These are phyloP conservation scores for Aphaenogaster floridana DNA, from an alignment of 1,140 invertebrate species.

Conservation along the genomic window DNA sequence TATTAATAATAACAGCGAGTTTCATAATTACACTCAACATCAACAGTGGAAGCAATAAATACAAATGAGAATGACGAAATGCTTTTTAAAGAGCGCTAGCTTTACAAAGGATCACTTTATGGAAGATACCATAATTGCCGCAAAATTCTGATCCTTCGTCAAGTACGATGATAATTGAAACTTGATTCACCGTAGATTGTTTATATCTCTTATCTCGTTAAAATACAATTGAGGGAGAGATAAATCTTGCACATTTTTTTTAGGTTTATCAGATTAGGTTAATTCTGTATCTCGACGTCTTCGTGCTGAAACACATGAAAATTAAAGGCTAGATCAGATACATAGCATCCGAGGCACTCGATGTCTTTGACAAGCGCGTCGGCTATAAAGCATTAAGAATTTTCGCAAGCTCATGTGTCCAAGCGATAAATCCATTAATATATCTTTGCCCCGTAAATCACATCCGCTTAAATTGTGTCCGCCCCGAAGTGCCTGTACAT, in stretches of 20 bases:
- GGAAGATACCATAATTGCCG: constrained; percentile 38
- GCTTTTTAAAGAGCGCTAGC: constrained; percentile 49
- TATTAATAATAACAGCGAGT: constrained; percentile 78
- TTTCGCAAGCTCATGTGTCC: constrained; percentile 11
- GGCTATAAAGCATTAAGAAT: constrained; percentile 6
- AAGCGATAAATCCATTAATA: background rate
- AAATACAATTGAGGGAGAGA: constrained; percentile 71
- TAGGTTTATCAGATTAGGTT: constrained; percentile 62
- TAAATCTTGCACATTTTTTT: constrained; percentile 74
- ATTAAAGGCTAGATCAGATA: constrained; percentile 63
- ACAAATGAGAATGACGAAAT: constrained; percentile 71
- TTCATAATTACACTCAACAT: constrained; percentile 72
- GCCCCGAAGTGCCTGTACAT: constrained; percentile 35
- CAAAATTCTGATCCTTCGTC: constrained; percentile 44
- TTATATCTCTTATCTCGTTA: constrained; percentile 69
- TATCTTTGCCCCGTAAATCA: constrained; percentile 33
- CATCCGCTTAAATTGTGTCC: constrained; percentile 10
- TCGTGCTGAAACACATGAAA: constrained; percentile 69
- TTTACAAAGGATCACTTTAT: constrained; percentile 46
- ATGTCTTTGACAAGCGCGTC: constrained; percentile 12
- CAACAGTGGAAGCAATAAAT: constrained; percentile 77
- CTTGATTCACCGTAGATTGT: constrained; percentile 14
- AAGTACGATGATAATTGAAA: constrained; percentile 49
- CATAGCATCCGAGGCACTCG: constrained; percentile 14
- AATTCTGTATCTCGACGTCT: constrained; percentile 64